phyloP scores from a whole-genome alignment of 2,113 vertebrate species.

The Python bivittatus region DNA sequence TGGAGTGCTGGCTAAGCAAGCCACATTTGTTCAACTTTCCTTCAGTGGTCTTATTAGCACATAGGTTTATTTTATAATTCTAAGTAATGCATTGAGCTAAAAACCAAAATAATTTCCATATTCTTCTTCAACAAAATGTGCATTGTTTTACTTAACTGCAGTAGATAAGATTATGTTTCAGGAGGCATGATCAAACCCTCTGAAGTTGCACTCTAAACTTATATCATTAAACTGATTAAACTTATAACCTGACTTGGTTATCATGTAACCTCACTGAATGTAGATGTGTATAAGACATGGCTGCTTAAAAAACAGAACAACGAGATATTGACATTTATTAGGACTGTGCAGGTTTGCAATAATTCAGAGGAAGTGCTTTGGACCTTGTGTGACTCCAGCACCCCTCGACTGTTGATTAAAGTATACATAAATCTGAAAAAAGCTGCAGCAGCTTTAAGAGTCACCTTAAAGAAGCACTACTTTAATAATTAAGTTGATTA shows the following conservation, averaged over 20 bases:
- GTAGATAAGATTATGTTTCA: constrained; percentile 14
- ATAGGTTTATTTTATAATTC: constrained; percentile 42
- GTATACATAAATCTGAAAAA: not conserved
- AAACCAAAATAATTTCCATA: constrained; percentile 53
- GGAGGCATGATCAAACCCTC: constrained; percentile 8
- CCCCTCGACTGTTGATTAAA: not conserved
- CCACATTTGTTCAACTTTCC: constrained; percentile 48
- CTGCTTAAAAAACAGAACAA: not conserved
- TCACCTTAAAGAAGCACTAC: not conserved
- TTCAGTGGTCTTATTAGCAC: constrained; percentile 65
- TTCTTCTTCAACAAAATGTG: constrained; percentile 30
- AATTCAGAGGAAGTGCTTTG: not conserved
- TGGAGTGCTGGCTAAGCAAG: constrained; percentile 59
- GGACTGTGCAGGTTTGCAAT: not conserved
- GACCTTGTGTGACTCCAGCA: not conserved
- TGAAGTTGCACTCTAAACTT: not conserved
- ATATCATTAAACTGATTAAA: too few species aligned
- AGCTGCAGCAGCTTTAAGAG: not conserved
- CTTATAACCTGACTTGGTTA: not conserved
- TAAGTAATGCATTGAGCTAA: constrained; percentile 57
- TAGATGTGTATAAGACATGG: not conserved
- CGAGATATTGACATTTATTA: not conserved
- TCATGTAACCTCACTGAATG: not conserved
- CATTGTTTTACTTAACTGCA: constrained; percentile 28
- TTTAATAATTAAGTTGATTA: not conserved